Conservation (phyloP, 2,797 vertebrate genomes). For the Lepus townsendii region DNA sequence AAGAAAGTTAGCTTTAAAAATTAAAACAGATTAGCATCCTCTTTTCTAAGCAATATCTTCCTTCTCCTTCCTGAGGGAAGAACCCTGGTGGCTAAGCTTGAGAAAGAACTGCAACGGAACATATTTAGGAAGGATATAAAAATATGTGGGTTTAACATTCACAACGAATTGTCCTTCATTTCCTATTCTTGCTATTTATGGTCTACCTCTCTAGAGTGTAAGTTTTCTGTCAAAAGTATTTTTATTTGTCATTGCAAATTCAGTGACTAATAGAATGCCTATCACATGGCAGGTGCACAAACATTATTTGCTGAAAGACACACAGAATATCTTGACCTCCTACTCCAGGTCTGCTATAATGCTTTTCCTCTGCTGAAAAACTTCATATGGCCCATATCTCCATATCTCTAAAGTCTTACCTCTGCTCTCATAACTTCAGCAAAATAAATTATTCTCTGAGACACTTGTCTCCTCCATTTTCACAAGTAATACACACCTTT, state of each 20-base stretch:
- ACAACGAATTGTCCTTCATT: background rate
- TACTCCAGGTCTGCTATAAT: background rate
- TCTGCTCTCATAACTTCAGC: background rate
- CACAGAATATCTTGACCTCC: background rate
- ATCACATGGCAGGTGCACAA: background rate
- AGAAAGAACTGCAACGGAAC: background rate
- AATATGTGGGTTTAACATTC: constrained; percentile 5
- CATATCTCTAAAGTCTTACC: background rate
- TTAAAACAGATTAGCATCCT: background rate
- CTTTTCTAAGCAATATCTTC: background rate
- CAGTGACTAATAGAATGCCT: background rate
- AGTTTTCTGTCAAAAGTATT: constrained; percentile 8
- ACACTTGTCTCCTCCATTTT: background rate
- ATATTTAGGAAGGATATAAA: background rate
- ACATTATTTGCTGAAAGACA: constrained; percentile 29
- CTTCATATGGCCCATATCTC: background rate
- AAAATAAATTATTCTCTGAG: background rate
- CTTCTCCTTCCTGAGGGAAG: background rate
- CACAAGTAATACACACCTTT: background rate
- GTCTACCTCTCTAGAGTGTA: background rate
- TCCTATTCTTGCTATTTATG: background rate
- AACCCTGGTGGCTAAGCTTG: background rate
- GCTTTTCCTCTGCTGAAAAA: background rate
- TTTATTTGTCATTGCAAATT: constrained; percentile 34
- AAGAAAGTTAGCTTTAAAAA: constrained; percentile 8